phyloP scores from a whole-genome alignment of 2,113 vertebrate genomes.

The Peucedramus taeniatus region DNA sequence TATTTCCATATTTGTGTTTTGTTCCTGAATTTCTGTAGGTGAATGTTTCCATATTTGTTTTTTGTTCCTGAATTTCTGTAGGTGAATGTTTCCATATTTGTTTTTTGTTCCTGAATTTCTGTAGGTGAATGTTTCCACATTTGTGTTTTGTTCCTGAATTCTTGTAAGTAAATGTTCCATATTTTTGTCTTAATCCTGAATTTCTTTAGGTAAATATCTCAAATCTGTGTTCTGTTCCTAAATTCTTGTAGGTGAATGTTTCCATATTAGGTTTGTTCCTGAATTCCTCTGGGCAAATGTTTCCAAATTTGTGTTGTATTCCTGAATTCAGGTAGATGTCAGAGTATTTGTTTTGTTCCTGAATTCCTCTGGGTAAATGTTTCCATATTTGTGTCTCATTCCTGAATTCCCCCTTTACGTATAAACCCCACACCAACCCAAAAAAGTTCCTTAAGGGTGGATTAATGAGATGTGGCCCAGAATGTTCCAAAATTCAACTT shows the following conservation, averaged over 20 bases:
- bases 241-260: accelerated
- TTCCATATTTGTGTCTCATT: accelerated
- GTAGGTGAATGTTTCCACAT: accelerated
- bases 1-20: not conserved
- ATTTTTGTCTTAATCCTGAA: no score
- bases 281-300: not conserved
- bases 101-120: accelerated
- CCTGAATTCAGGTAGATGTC: no score
- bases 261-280: not conserved
- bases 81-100: not conserved
- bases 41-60: not conserved
- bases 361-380: accelerated
- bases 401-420: not conserved
- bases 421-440: not conserved
- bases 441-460: not conserved
- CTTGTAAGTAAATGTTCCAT: accelerated
- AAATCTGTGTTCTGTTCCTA: not conserved
- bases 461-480: not conserved
- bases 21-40: not conserved
- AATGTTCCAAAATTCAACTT: not conserved
- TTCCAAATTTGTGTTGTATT: not conserved
- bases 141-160: not conserved
- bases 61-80: not conserved
- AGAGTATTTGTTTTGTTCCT: no score
- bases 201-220: accelerated